Percentiles rank a stretch among this genome's conserved stretches.
phyloP scores from a whole-genome alignment of 2,888 invertebrate genomes.

The Mythimna lalbum region DNA sequence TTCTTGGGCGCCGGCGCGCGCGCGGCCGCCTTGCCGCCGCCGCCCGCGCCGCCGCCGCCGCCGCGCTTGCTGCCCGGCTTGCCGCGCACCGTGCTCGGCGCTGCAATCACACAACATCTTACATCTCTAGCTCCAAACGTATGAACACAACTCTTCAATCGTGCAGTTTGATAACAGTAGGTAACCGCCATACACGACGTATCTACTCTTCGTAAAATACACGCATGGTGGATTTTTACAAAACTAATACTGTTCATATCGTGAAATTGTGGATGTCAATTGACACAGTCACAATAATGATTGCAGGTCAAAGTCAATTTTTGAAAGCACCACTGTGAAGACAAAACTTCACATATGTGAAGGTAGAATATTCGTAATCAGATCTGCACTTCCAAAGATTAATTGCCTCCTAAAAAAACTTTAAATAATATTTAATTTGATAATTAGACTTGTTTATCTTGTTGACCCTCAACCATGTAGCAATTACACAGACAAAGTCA shows the following conservation, averaged over 20 bases:
- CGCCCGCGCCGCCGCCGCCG: constrained; percentile 71
- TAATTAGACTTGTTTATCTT: neutral
- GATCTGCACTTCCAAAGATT: neutral
- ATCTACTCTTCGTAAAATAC: neutral
- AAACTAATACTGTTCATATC: neutral
- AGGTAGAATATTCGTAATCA: neutral
- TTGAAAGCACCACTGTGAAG: neutral
- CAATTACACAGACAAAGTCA: neutral
- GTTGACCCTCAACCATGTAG: no score
- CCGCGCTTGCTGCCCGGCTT: constrained; percentile 75
- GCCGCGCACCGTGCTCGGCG: constrained; percentile 70
- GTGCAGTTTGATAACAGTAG: neutral
- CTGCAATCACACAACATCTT: constrained; percentile 33
- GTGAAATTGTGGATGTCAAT: neutral
- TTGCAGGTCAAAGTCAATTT: neutral
- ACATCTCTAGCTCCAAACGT: neutral
- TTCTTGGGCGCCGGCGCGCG: constrained; percentile 78
- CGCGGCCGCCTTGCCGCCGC: constrained; percentile 74
- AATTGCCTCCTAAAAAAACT: neutral
- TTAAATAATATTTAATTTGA: neutral
- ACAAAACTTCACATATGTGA: neutral
- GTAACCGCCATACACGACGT: neutral
- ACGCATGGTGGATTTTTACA: neutral
- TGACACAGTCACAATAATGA: neutral
- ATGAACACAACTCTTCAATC: neutral